These are phyloP conservation scores for Siphamia tubifer DNA, from an alignment of 2,113 vertebrate genomes.

Conservation along the genomic window DNA sequence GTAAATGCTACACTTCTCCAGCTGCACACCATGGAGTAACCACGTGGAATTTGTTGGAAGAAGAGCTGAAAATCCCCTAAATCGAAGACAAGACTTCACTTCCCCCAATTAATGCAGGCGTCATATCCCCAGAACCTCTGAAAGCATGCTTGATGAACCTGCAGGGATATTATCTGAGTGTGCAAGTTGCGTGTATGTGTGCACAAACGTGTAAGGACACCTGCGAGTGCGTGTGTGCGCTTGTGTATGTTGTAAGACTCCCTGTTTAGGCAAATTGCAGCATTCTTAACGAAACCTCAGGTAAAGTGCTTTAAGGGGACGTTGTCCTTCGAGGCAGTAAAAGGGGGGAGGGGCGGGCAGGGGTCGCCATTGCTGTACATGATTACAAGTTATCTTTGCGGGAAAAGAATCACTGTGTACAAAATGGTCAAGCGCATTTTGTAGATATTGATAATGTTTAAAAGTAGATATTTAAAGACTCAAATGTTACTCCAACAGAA, in stretches of 20 bases:
- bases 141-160: slow-evolving; percentile 70
- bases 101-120: slow-evolving; percentile 45
- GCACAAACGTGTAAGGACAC: not conserved
- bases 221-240: slow-evolving; percentile 10
- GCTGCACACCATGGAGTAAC: slow-evolving; percentile 5
- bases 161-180: slow-evolving; percentile 53
- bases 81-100: slow-evolving; percentile 33
- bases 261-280: slow-evolving; percentile 86
- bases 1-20: not conserved
- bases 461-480: slow-evolving; percentile 87
- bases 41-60: slow-evolving; percentile 7
- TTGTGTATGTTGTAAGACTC: slow-evolving; percentile 81
- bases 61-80: slow-evolving; percentile 24
- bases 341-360: slow-evolving; percentile 21
- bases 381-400: slow-evolving; percentile 60
- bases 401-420: slow-evolving; percentile 89
- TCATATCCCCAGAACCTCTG: slow-evolving; percentile 60
- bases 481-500: slow-evolving; percentile 68
- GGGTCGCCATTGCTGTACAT: slow-evolving; percentile 84
- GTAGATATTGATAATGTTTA: slow-evolving; percentile 89
- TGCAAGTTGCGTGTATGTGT: slow-evolving; percentile 43
- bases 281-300: slow-evolving; percentile 92
- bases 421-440: slow-evolving; percentile 88
- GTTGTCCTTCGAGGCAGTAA: slow-evolving; percentile 74
- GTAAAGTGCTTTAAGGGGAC: slow-evolving; percentile 91